Conservation (phyloP, 2,113 vertebrate genomes). For the Ahaetulla prasina region DNA sequence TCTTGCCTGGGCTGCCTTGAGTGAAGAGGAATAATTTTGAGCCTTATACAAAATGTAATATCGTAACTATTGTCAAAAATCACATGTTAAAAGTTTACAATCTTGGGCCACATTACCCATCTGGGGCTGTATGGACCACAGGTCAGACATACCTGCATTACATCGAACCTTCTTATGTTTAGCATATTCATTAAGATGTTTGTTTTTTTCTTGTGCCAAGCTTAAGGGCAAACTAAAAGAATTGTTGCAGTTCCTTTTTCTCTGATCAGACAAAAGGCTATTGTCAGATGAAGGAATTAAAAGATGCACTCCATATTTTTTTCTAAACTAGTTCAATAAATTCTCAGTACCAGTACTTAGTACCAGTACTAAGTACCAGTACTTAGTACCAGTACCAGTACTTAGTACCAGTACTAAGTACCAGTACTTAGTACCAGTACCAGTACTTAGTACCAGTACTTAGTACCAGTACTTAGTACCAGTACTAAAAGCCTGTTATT, state of each 20-base stretch:
- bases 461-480: too few relatives aligned
- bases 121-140: accelerated
- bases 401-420: too few relatives aligned
- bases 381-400: too few relatives aligned
- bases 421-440: too few relatives aligned
- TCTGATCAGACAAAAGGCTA: background rate
- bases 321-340: background rate
- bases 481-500: too few relatives aligned
- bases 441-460: too few relatives aligned
- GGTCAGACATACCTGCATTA: background rate
- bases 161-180: background rate
- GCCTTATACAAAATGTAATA: background rate
- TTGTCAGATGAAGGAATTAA: background rate
- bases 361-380: too few relatives aligned
- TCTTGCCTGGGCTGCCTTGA: background rate
- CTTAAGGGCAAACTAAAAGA: too few relatives aligned
- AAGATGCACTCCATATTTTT: background rate
- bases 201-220: background rate
- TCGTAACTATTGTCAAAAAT: background rate
- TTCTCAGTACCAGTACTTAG: background rate
- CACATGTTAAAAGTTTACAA: background rate
- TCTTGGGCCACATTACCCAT: background rate
- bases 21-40: background rate
- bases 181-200: background rate
- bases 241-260: background rate